Conservation (phyloP, 2,113 vertebrate species). For the Okapia johnstoni region DNA sequence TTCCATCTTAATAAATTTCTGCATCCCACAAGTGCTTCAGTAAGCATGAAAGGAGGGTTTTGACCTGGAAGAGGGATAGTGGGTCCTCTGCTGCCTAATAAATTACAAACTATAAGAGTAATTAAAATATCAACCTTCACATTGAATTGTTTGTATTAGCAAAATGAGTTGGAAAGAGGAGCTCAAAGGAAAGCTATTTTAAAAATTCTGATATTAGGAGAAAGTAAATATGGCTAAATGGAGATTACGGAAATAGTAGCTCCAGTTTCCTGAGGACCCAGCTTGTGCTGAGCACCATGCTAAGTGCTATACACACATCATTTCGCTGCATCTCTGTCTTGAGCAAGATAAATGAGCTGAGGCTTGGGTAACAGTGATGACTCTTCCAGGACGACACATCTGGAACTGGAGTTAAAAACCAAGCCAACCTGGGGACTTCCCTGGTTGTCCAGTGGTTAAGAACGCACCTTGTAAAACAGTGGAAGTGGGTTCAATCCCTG, state of each 20-base stretch:
- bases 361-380: neutral
- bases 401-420: neutral
- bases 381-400: neutral
- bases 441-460: neutral
- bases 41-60: neutral
- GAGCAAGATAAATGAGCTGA: neutral
- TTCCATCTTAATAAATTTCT: constrained; percentile 40
- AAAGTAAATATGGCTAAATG: neutral
- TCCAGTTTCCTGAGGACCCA: neutral
- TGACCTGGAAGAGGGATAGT: neutral
- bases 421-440: neutral
- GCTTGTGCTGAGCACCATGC: neutral
- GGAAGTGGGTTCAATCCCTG: neutral
- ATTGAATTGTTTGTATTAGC: neutral
- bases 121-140: neutral
- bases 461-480: accelerated
- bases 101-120: constrained; percentile 17
- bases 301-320: too few relatives aligned
- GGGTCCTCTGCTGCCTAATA: neutral
- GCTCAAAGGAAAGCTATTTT: neutral
- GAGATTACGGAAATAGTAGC: neutral
- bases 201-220: neutral
- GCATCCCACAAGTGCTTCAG: neutral
- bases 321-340: neutral
- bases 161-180: neutral